Percentiles rank a stretch among this genome's conserved stretches.
phyloP scores from a whole-genome alignment of 2,888 invertebrate genomes.

The Hylaea fasciaria region DNA sequence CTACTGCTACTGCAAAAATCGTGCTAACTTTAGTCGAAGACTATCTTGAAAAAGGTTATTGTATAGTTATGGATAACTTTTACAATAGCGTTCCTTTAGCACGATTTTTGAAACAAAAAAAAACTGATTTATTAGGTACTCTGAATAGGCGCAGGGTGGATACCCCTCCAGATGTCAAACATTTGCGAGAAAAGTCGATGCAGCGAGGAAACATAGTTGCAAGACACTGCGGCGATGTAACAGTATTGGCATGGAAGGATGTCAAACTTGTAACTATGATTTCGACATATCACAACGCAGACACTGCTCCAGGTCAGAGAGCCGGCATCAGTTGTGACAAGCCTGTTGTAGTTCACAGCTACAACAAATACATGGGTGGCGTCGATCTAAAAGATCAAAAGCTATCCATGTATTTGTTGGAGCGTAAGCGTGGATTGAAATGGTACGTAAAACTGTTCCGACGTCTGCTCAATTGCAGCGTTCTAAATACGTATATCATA shows the following conservation, averaged over 20 bases:
- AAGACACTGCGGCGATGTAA: slow-evolving; percentile 33
- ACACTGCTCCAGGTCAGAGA: too few relatives aligned
- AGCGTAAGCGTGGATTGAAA: slow-evolving; percentile 37
- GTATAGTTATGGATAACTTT: neutral
- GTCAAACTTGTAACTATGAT: slow-evolving; percentile 22
- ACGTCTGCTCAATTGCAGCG: slow-evolving; percentile 35
- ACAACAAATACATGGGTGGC: slow-evolving; percentile 37
- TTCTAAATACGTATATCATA: slow-evolving; percentile 31
- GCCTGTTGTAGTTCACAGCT: slow-evolving; percentile 17
- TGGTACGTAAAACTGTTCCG: slow-evolving; percentile 42
- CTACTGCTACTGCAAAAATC: slow-evolving; percentile 8
- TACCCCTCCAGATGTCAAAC: slow-evolving; percentile 20
- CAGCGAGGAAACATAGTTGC: slow-evolving; percentile 19
- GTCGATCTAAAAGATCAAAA: slow-evolving; percentile 44
- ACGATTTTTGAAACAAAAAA: slow-evolving; percentile 24
- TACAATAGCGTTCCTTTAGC: slow-evolving; percentile 1
- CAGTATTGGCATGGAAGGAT: slow-evolving; percentile 37
- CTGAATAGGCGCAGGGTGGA: slow-evolving; percentile 9
- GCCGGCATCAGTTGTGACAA: too few relatives aligned
- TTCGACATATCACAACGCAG: slow-evolving; percentile 10
- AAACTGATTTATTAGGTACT: slow-evolving; percentile 38
- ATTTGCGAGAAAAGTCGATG: slow-evolving; percentile 1
- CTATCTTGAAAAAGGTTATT: slow-evolving; percentile 34
- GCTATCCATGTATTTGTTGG: slow-evolving; percentile 40
- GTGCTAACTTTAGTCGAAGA: slow-evolving; percentile 26